phyloP scores from a whole-genome alignment of 2,888 invertebrate species.

The Cataglyphis rosenhaueri region DNA sequence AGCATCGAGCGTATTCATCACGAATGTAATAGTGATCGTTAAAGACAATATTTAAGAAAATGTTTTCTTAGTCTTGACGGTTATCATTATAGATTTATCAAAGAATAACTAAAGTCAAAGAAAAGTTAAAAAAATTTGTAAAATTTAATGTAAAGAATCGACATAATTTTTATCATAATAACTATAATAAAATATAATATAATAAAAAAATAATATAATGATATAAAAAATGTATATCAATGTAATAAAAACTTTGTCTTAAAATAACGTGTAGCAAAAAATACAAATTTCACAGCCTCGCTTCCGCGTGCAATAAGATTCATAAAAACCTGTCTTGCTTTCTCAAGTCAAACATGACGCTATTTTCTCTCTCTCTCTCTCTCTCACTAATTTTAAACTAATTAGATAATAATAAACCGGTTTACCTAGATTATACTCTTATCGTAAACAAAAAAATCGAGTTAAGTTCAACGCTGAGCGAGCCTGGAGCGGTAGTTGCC shows the following conservation, averaged over 20 bases:
- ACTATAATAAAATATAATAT: not conserved
- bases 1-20: not conserved
- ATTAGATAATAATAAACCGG: not conserved
- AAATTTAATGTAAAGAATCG: not conserved
- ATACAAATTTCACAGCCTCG: not conserved
- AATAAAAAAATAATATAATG: slow-evolving; percentile 10
- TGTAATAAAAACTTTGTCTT: not conserved
- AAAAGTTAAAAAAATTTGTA: not conserved
- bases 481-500: not conserved
- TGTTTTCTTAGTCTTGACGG: not conserved
- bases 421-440: not conserved
- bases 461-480: not conserved
- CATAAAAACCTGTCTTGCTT: not conserved
- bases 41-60: not conserved
- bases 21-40: not conserved
- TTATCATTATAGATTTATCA: not conserved
- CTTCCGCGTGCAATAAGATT: not conserved
- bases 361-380: not conserved
- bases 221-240: not conserved
- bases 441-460: not conserved
- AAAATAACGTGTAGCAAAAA: not conserved
- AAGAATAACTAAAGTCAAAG: not conserved
- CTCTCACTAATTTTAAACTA: slow-evolving; percentile 5
- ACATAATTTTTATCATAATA: not conserved
- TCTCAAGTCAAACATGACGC: not conserved